Base-by-base conservation (phyloP, 2,113 vertebrate genomes). In the Nibea coibor region DNA sequence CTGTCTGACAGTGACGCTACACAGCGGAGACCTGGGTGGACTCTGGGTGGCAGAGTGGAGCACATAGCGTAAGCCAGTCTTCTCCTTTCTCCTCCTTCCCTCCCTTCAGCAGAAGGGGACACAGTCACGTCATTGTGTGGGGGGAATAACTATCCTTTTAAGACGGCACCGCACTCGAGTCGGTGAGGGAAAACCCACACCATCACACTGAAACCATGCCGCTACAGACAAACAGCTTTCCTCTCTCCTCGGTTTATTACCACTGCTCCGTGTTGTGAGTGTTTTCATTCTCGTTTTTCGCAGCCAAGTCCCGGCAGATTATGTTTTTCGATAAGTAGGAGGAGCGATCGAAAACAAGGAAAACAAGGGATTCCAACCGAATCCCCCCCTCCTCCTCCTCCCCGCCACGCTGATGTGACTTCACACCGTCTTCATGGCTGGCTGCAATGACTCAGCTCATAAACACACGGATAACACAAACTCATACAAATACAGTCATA, bases 31-130 rank as follows among this genome's bases (percentile, higher is more conserved):
- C 83, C 82, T 67, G 75, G 80, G 61, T 77, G 83, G 87, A 89
- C 91, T 90, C 89, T 92, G 91, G 90, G 90, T 93, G 92, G 93
- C 90, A 17, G 88, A 91, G 85, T 86, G 81, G 91, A 93, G 91
- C 91, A 69, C 80, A 80, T 53, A 87, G 83, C 74, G 15, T 83
- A 88, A 80, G 62, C 85, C 83, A 77, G 77, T 83, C 87, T 39
- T 87, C 77, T 64, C 76, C 76, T 75, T 81, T 86, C 82, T 65
- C 69, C 78, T 84, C 79, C 73, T 57, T 71, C 84, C 75, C 71
- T 80, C 87, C 35, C 74, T 82, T 82, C 72, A 26, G 77, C 8
- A 6, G 35, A 39, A 87, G 82, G 81, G 80, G 69, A 87, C 86
- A 92, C 90, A 93, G 91, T 90, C 90, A 91, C 87, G 77, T 93